These are phyloP conservation scores for Acheta domesticus DNA, from an alignment of 2,888 invertebrate species.

Conservation along the genomic window DNA sequence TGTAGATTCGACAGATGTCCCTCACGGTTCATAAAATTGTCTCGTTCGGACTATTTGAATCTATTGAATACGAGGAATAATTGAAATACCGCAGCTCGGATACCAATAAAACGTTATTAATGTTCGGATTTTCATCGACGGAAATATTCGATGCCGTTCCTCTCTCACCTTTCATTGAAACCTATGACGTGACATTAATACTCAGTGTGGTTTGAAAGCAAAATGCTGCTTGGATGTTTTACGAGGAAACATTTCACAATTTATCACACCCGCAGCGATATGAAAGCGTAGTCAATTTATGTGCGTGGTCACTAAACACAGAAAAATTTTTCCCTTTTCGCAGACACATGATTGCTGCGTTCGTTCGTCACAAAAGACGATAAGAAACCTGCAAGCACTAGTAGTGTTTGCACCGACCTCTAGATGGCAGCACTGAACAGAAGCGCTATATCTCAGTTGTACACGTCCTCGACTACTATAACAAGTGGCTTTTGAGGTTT, in stretches of 20 bases:
- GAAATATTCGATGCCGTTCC: background rate
- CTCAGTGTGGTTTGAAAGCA: background rate
- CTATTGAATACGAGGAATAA: background rate
- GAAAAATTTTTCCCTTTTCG: background rate
- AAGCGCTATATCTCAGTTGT: no score
- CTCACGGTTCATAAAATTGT: no score
- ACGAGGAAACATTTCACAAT: conserved; percentile 7
- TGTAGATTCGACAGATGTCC: no score
- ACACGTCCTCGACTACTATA: no score
- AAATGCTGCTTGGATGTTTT: conserved; percentile 4
- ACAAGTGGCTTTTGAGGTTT: no score
- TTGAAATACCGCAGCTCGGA: background rate
- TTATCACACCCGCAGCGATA: background rate
- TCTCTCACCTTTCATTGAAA: background rate
- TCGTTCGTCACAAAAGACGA: no score
- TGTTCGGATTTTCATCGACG: background rate
- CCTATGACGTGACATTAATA: background rate
- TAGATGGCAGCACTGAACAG: no score
- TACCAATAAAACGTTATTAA: conserved; percentile 1
- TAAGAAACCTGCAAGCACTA: no score
- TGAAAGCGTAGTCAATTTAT: background rate
- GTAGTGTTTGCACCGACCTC: no score
- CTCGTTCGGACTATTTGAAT: no score
- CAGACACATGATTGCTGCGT: background rate
- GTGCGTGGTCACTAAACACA: conserved; percentile 1